These are phyloP conservation scores for Ctenodactylus gundi DNA, from an alignment of 2,113 vertebrate genomes.

Conservation along the genomic window DNA sequence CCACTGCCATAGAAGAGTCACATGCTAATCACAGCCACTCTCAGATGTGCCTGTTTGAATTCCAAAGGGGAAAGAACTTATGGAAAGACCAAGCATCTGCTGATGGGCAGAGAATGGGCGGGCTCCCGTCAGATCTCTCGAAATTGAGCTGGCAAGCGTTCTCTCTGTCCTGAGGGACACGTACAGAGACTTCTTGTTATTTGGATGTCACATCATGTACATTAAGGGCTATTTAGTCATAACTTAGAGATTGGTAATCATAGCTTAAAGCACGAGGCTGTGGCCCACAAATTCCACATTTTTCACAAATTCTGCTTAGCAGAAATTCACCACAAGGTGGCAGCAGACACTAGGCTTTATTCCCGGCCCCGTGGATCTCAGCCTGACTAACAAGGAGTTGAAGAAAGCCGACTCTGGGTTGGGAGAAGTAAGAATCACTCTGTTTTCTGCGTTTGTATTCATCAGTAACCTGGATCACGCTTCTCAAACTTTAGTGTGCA, in stretches of 20 bases:
- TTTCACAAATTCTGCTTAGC: not conserved
- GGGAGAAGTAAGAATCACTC: not conserved
- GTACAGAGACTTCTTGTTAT: not conserved
- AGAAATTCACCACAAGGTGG: constrained; percentile 65
- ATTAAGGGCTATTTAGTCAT: not conserved
- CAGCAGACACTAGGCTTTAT: constrained; percentile 67
- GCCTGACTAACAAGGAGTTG: not conserved
- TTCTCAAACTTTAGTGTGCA: not conserved
- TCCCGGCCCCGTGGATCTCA: not conserved
- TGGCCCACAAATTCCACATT: not conserved
- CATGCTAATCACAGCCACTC: not conserved
- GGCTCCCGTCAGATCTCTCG: not conserved
- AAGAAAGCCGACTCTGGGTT: not conserved
- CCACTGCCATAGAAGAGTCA: not conserved
- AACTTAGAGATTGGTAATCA: not conserved
- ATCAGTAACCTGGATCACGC: not conserved
- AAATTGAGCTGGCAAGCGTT: not conserved
- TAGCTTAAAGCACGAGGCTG: not conserved
- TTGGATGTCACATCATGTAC: not conserved
- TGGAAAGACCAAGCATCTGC: not conserved
- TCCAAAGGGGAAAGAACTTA: not conserved
- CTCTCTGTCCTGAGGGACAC: not conserved
- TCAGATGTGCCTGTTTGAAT: not conserved
- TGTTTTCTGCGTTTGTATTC: not conserved
- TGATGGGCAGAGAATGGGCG: not conserved